Percentiles rank a stretch among this genome's conserved stretches.
phyloP scores from a whole-genome alignment of 2,888 invertebrate genomes.

The Blastobasis adustella region DNA sequence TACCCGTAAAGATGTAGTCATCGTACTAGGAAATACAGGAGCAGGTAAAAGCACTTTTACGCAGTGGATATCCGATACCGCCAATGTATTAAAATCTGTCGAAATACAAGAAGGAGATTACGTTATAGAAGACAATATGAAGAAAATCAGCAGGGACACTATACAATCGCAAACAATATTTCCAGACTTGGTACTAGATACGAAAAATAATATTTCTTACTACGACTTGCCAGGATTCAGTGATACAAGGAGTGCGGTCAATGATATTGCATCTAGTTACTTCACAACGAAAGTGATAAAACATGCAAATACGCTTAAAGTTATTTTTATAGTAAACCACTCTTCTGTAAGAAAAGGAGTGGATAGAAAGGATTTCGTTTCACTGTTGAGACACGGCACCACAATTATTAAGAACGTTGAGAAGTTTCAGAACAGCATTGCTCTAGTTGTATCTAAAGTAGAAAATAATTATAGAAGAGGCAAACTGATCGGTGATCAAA shows the following conservation, averaged over 20 bases:
- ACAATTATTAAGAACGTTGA: background rate
- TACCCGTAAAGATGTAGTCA: background rate
- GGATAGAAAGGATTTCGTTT: background rate
- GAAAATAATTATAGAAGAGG: background rate
- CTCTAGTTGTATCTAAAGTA: background rate
- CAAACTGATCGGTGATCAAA: background rate
- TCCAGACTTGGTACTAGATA: background rate
- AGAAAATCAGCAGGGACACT: background rate
- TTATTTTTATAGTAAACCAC: background rate
- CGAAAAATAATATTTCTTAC: background rate
- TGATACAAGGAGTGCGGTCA: background rate
- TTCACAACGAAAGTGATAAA: background rate
- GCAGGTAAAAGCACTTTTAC: constrained; percentile 1
- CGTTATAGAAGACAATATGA: background rate
- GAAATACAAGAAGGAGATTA: background rate
- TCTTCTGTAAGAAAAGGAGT: background rate
- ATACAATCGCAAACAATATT: background rate
- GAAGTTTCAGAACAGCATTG: background rate
- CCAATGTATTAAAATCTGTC: background rate
- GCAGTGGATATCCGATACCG: background rate
- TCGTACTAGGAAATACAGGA: constrained; percentile 1
- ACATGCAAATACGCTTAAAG: background rate
- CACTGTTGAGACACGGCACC: background rate
- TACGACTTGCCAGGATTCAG: constrained; percentile 1
- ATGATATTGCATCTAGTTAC: constrained; percentile 1